A percentile compares a stretch with the other conserved stretches of the same genome.
phyloP scores from a whole-genome alignment of 2,888 invertebrate species.

The Cyaniris semiargus region DNA sequence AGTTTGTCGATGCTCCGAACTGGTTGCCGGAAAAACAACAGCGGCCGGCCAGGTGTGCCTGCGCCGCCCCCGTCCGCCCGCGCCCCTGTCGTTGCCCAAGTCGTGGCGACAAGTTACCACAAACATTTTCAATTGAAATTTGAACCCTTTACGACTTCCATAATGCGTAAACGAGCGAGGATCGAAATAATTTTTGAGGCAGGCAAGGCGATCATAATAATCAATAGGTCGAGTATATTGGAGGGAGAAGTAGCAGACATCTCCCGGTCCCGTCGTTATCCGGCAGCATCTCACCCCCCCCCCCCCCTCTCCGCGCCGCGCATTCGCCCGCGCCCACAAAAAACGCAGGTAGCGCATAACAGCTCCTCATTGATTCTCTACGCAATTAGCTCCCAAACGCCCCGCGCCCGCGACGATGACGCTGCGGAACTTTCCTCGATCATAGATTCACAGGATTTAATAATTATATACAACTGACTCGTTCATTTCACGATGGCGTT shows the following conservation, averaged over 20 bases:
- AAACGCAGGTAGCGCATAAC: slow-evolving; percentile 7
- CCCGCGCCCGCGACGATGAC: neutral
- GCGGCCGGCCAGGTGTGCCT: slow-evolving; percentile 52
- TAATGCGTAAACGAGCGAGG: too few relatives aligned
- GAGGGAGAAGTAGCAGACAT: neutral
- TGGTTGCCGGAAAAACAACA: slow-evolving; percentile 59
- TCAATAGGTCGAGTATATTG: neutral
- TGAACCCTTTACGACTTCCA: too few relatives aligned
- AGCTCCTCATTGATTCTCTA: neutral
- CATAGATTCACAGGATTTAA: neutral
- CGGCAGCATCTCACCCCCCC: slow-evolving; percentile 32
- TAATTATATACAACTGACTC: slow-evolving; percentile 2
- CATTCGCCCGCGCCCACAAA: slow-evolving; percentile 33
- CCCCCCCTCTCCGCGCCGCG: neutral
- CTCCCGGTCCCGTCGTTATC: slow-evolving; percentile 15
- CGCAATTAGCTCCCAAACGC: slow-evolving; percentile 16
- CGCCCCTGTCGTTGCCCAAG: neutral
- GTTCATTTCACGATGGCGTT: neutral
- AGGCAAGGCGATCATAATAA: neutral
- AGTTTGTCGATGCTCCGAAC: slow-evolving; percentile 56
- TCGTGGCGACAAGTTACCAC: too few relatives aligned
- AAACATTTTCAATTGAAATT: too few relatives aligned
- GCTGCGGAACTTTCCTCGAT: neutral
- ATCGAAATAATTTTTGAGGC: too few relatives aligned
- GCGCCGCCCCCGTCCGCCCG: slow-evolving; percentile 35